A percentile compares a stretch with the other conserved stretches of the same genome.
phyloP scores from a whole-genome alignment of 2,797 vertebrate species.

The Morelia viridis region DNA sequence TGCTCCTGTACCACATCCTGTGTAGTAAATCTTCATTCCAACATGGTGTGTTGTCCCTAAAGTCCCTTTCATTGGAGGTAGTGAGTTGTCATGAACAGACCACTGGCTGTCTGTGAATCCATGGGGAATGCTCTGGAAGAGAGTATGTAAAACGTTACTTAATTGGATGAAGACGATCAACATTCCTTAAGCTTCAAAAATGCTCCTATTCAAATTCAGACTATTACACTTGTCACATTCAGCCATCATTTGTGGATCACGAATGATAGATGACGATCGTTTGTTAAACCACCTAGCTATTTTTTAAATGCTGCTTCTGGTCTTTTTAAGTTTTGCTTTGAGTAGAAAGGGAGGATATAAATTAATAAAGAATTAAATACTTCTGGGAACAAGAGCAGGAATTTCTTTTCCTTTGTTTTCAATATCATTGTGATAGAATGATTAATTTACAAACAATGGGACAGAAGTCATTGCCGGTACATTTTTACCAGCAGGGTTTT shows the following conservation, averaged over 20 bases:
- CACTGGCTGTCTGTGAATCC: constrained; percentile 62
- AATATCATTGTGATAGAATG: not conserved
- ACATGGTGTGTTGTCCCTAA: not conserved
- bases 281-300: not conserved
- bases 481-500: not conserved
- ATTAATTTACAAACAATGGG: not conserved
- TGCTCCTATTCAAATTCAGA: not conserved
- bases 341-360: not conserved
- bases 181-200: constrained; percentile 11
- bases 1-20: constrained; percentile 33
- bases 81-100: constrained; percentile 66
- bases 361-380: not conserved
- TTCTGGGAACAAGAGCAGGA: not conserved
- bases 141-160: constrained; percentile 58
- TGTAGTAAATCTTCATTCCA: constrained; percentile 39
- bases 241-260: not conserved
- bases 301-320: not conserved
- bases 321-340: not conserved
- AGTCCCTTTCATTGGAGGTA: constrained; percentile 38
- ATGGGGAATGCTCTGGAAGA: constrained; percentile 71
- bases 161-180: not conserved
- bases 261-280: not conserved
- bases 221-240: not conserved
- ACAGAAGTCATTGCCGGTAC: not conserved
- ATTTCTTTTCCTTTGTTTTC: not conserved